phyloP scores from a whole-genome alignment of 1,140 invertebrate species.

The Cylas formicarius region DNA sequence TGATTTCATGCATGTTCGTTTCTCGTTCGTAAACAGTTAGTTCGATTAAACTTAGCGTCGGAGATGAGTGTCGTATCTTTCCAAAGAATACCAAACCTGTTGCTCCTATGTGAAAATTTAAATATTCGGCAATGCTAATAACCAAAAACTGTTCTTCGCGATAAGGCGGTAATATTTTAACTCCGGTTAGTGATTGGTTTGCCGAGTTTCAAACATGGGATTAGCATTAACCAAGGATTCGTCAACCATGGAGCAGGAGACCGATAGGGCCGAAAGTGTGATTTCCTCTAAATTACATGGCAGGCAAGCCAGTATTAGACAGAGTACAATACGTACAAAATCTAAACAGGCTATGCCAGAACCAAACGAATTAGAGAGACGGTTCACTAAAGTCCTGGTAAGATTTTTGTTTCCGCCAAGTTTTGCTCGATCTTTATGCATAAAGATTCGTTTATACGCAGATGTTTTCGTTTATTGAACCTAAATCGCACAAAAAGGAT shows the following conservation, averaged over 20 bases:
- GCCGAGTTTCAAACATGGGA: constrained; percentile 19
- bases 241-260: constrained; percentile 16
- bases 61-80: too few relatives aligned
- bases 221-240: constrained; percentile 26
- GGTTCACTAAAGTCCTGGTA: constrained; percentile 93
- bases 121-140: not conserved
- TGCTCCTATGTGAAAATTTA: constrained; percentile 18
- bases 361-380: constrained; percentile 75
- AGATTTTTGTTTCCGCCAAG: too few relatives aligned
- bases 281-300: constrained; percentile 36
- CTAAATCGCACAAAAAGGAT: too few relatives aligned
- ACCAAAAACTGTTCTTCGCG: constrained; percentile 1
- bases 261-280: constrained; percentile 29
- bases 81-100: too few relatives aligned
- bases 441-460: too few relatives aligned
- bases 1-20: too few relatives aligned
- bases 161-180: constrained; percentile 2
- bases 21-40: too few relatives aligned
- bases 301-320: constrained; percentile 43
- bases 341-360: constrained; percentile 85
- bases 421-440: too few relatives aligned
- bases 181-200: not conserved
- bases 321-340: constrained; percentile 64
- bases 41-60: too few relatives aligned
- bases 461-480: too few relatives aligned